Evolutionary conservation across 1,140 invertebrate genomes (phyloP).

Genomic region (Nixonia krombeini): DNA sequence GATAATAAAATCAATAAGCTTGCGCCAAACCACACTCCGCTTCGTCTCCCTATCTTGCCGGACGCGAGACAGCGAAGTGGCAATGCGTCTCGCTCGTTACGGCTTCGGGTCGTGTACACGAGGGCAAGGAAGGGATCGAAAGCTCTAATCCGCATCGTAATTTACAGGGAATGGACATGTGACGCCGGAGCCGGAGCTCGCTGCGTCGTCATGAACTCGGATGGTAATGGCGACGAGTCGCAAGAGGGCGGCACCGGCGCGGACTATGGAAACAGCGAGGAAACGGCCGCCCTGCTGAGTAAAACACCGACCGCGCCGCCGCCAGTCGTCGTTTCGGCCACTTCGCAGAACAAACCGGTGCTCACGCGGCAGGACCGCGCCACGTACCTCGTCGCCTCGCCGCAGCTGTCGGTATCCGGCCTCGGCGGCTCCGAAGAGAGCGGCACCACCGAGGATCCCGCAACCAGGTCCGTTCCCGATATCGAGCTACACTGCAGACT

Average conservation of each 20-base stretch:
- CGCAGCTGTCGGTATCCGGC: slow-evolving; percentile 80
- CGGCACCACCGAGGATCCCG: slow-evolving; percentile 76
- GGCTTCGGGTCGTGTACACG: too few species aligned
- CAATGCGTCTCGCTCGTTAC: too few species aligned
- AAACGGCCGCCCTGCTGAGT: slow-evolving; percentile 81
- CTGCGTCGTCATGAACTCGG: slow-evolving; percentile 62
- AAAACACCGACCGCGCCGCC: slow-evolving; percentile 71
- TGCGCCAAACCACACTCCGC: too few species aligned
- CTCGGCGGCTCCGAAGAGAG: slow-evolving; percentile 86
- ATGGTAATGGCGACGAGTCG: slow-evolving; percentile 64
- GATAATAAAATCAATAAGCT: slow-evolving; percentile 26
- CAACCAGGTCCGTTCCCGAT: slow-evolving; percentile 88
- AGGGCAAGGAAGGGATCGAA: too few species aligned
- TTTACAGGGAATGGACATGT: slow-evolving; percentile 56
- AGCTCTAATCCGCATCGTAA: too few species aligned
- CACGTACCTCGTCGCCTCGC: slow-evolving; percentile 79
- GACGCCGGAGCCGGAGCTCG: slow-evolving; percentile 42
- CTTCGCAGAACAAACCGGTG: slow-evolving; percentile 77
- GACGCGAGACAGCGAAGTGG: too few species aligned
- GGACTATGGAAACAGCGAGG: slow-evolving; percentile 77
- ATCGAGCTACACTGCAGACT: slow-evolving; percentile 87
- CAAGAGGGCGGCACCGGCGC: slow-evolving; percentile 64
- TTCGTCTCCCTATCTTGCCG: too few species aligned
- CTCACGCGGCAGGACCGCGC: slow-evolving; percentile 88
- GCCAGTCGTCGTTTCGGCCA: slow-evolving; percentile 68